A percentile compares a stretch with the other conserved stretches of the same genome.
Conservation (phyloP, 2,797 vertebrate species). For the Coluber constrictor region DNA sequence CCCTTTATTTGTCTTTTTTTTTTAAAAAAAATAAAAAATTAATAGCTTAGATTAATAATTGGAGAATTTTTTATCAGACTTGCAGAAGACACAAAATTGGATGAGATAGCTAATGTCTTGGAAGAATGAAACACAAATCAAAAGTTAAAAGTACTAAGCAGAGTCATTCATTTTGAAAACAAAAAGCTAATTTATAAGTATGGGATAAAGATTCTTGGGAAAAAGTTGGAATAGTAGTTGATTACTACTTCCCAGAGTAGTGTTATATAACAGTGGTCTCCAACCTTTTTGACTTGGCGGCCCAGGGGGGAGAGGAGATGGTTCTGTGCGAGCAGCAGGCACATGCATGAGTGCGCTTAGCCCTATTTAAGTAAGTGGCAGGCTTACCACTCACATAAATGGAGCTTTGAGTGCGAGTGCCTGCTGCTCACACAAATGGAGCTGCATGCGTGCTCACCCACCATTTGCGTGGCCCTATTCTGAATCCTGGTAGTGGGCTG, state of each 20-base stretch:
- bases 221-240: background rate
- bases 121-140: background rate
- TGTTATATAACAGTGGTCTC: background rate
- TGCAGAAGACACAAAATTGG: background rate
- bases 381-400: background rate
- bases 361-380: background rate
- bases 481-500: too few relatives aligned
- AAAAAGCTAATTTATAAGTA: background rate
- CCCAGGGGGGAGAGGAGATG: accelerated
- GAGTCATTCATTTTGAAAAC: background rate
- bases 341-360: too few relatives aligned
- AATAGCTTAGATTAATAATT: background rate
- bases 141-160: background rate
- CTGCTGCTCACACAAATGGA: too few relatives aligned
- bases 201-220: background rate
- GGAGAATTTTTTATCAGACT: background rate
- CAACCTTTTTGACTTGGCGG: background rate
- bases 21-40: background rate
- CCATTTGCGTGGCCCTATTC: too few relatives aligned
- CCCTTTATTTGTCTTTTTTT: background rate
- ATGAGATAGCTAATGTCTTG: background rate
- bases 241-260: background rate
- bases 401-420: background rate
- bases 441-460: too few relatives aligned
- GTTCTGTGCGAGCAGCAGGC: background rate